phyloP scores from a whole-genome alignment of 2,113 vertebrate genomes.

The Shinisaurus crocodilurus region DNA sequence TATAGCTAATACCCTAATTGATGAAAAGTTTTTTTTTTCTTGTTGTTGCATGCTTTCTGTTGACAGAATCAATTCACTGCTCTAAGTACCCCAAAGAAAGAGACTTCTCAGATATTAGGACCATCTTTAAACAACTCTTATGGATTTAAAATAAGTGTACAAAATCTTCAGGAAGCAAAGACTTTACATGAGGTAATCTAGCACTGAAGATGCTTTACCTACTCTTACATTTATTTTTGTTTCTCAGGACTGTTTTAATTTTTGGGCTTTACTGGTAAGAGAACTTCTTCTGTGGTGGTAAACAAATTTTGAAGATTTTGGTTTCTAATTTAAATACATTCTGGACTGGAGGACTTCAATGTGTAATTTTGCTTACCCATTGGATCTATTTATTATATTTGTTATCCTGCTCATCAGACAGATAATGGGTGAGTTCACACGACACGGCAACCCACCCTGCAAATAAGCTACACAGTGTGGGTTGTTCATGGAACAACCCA shows the following conservation, averaged over 20 bases:
- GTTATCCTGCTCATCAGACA: neutral
- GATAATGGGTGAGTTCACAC: neutral
- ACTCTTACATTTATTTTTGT: conserved; percentile 13
- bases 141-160: conserved; percentile 95
- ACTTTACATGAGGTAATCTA: conserved; percentile 93
- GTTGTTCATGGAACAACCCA: too few species aligned
- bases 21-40: neutral
- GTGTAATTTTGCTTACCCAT: neutral
- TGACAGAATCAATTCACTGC: conserved; percentile 91
- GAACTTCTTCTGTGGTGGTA: neutral
- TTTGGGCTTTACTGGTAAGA: neutral
- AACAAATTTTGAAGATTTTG: neutral
- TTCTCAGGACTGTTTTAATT: neutral
- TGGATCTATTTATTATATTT: neutral
- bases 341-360: neutral
- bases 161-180: conserved; percentile 96
- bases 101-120: conserved; percentile 93
- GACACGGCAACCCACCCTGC: too few species aligned
- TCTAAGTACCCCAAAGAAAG: conserved; percentile 86
- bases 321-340: neutral
- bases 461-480: too few species aligned
- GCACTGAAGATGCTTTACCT: neutral
- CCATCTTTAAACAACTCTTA: conserved; percentile 95
- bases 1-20: neutral
- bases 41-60: conserved; percentile 10